Evolutionary conservation across 2,113 vertebrate genomes (phyloP).

Genomic region (Tragulus kanchil): DNA sequence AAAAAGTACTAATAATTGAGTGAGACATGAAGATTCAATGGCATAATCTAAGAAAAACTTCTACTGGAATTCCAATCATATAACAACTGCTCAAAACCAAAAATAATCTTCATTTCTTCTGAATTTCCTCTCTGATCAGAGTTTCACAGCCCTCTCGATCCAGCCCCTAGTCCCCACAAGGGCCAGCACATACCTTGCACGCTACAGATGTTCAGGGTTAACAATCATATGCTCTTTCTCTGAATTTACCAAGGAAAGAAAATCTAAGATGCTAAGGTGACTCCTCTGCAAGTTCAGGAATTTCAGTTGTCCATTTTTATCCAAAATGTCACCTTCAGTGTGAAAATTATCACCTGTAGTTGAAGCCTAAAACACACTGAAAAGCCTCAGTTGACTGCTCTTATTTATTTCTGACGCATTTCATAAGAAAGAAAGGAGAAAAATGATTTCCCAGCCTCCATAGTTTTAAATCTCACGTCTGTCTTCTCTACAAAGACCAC

Average conservation of each 20-base stretch:
- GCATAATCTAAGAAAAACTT: background rate
- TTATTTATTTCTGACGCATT: conserved; percentile 67
- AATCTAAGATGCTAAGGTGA: background rate
- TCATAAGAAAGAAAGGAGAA: conserved; percentile 51
- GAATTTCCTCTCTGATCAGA: background rate
- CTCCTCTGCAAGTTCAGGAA: conserved; percentile 26
- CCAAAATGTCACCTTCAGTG: conserved; percentile 54
- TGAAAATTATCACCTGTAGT: conserved; percentile 57
- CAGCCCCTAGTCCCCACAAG: background rate
- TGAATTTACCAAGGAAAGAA: conserved; percentile 51
- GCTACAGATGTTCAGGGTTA: background rate
- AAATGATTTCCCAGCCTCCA: conserved; percentile 28
- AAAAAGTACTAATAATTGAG: background rate
- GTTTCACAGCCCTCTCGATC: background rate
- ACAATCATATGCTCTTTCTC: background rate
- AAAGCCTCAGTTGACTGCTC: conserved; percentile 47
- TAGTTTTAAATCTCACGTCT: conserved; percentile 32
- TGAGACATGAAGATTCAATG: conserved; percentile 23
- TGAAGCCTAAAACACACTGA: conserved; percentile 54
- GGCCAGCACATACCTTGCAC: background rate
- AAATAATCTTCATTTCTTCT: background rate
- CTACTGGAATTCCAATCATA: background rate
- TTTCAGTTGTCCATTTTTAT: conserved; percentile 52
- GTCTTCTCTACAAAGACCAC: background rate
- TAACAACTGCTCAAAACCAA: background rate